These are phyloP conservation scores for Pollachius pollachius DNA, from an alignment of 2,113 vertebrate species.

Conservation along the genomic window DNA sequence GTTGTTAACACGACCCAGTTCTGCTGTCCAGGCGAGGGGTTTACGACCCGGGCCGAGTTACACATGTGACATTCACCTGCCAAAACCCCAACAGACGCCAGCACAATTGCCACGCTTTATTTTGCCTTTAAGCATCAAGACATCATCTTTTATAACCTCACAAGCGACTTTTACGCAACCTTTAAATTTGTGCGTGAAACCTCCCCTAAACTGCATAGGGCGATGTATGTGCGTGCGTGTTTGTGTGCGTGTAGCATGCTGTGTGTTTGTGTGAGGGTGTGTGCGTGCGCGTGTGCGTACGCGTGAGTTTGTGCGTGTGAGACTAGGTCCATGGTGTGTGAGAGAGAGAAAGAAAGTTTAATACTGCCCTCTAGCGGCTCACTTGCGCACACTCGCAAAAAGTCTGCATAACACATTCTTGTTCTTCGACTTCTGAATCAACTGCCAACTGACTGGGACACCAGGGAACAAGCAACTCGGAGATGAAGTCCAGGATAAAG, in stretches of 20 bases:
- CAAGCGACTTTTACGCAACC: neutral
- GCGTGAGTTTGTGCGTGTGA: constrained; percentile 9
- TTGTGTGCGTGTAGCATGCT: neutral
- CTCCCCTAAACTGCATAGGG: constrained; percentile 37
- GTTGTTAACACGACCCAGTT: too few relatives aligned
- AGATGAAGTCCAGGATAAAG: too few relatives aligned
- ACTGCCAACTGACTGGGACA: too few relatives aligned
- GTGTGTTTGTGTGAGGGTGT: neutral
- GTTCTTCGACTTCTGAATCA: too few relatives aligned
- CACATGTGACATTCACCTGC: neutral
- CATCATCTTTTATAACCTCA: neutral
- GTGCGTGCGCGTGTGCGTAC: too few relatives aligned
- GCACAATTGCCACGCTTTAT: too few relatives aligned
- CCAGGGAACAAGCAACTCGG: too few relatives aligned
- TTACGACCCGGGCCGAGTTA: neutral
- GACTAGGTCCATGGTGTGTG: too few relatives aligned
- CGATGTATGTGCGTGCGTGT: neutral
- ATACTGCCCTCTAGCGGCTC: too few relatives aligned
- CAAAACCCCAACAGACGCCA: neutral
- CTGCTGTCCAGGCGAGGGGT: neutral
- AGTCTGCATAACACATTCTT: too few relatives aligned
- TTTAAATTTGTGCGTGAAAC: constrained; percentile 18
- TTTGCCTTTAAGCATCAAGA: neutral
- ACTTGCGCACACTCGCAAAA: too few relatives aligned
- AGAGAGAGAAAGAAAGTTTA: too few relatives aligned